Evolutionary conservation across 1,140 invertebrate species (phyloP).

Genomic region (Drosophila mayri): DNA sequence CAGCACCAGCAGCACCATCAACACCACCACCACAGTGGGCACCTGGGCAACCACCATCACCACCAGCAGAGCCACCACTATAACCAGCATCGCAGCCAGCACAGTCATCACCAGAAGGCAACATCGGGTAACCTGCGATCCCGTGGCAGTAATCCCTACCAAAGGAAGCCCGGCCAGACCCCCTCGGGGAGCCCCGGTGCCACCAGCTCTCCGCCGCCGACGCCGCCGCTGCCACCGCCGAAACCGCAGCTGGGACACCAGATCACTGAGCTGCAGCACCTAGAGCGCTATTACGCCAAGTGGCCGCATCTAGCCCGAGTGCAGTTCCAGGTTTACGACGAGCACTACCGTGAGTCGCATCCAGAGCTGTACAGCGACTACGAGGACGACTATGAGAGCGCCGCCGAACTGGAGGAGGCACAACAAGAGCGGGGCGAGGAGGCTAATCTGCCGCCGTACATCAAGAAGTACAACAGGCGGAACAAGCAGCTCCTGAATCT

Average conservation of each 20-base stretch:
- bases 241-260: constrained; percentile 68
- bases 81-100: constrained; percentile 31
- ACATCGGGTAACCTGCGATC: background rate
- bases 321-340: constrained; percentile 77
- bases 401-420: constrained; percentile 72
- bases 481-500: constrained; percentile 80
- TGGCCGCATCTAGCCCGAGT: constrained; percentile 80
- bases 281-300: constrained; percentile 80
- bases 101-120: constrained; percentile 36
- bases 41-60: constrained; percentile 23
- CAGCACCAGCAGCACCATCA: constrained; percentile 24
- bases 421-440: constrained; percentile 68
- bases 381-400: constrained; percentile 75
- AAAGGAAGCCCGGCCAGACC: constrained; percentile 32
- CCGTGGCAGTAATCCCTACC: constrained; percentile 49
- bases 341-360: constrained; percentile 68
- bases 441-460: constrained; percentile 78
- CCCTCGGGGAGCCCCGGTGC: background rate
- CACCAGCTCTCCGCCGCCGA: constrained; percentile 15
- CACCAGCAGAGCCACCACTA: constrained; percentile 22
- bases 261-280: constrained; percentile 74
- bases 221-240: constrained; percentile 56
- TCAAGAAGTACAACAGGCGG: constrained; percentile 78
- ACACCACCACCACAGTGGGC: constrained; percentile 31
- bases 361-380: constrained; percentile 68